These are phyloP conservation scores for Cordylochernes scorpioides DNA, from an alignment of 2,888 invertebrate genomes.

Conservation along the genomic window DNA sequence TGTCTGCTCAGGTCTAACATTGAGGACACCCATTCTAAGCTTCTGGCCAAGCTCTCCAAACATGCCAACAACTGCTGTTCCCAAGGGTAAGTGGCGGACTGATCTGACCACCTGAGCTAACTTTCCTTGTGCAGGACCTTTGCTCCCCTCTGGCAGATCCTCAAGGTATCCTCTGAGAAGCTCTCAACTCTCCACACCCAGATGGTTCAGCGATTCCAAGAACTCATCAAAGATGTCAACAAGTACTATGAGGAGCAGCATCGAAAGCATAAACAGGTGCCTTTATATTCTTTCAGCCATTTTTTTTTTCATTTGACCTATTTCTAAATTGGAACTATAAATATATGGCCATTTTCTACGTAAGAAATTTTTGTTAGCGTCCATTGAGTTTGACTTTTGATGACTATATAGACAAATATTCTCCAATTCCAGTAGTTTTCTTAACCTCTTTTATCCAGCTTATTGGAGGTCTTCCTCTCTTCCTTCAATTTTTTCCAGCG, in stretches of 20 bases:
- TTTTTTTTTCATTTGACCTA: no score
- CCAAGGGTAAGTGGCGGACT: slow-evolving; percentile 11
- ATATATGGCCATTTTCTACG: no score
- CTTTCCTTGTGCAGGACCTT: slow-evolving; percentile 36
- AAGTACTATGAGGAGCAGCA: slow-evolving; percentile 88
- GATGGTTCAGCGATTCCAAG: slow-evolving; percentile 73
- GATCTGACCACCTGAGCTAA: background rate
- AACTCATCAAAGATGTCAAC: slow-evolving; percentile 78
- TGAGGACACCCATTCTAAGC: slow-evolving; percentile 76
- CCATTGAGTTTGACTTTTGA: no score
- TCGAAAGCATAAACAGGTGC: slow-evolving; percentile 78
- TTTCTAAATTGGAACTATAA: no score
- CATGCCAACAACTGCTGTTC: slow-evolving; percentile 44
- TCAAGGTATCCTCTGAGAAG: slow-evolving; percentile 67
- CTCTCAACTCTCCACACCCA: slow-evolving; percentile 63
- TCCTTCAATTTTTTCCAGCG: no score
- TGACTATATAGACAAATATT: no score
- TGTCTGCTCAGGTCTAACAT: slow-evolving; percentile 56
- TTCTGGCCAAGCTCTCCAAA: slow-evolving; percentile 36
- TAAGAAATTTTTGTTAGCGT: no score
- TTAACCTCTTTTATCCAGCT: no score
- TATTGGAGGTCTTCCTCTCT: no score
- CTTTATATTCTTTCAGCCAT: no score
- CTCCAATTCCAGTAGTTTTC: no score
- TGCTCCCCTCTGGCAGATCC: slow-evolving; percentile 71